These are phyloP conservation scores for Datnioides undecimradiatus DNA, from an alignment of 2,113 vertebrate species.

Conservation along the genomic window DNA sequence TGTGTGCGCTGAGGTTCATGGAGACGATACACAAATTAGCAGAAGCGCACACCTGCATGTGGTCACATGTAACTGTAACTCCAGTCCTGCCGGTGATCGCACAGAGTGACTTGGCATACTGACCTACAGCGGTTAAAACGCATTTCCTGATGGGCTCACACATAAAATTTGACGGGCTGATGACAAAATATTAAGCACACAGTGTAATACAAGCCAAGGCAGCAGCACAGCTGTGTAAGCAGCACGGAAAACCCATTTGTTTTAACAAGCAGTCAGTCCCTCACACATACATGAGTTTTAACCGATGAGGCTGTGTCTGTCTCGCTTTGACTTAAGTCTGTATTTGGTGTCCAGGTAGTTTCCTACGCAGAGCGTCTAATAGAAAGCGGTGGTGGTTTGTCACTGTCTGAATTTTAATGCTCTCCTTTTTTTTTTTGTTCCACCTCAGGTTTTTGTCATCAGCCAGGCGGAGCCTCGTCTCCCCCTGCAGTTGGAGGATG, in stretches of 20 bases:
- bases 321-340: conserved; percentile 26
- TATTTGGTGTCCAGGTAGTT: conserved; percentile 42
- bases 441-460: conserved; percentile 94
- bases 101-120: no score
- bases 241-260: background rate
- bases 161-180: no score
- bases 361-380: conserved; percentile 17
- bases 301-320: background rate
- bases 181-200: no score
- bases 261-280: background rate
- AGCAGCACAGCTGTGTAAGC: background rate
- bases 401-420: conserved; percentile 14
- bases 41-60: no score
- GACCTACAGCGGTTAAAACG: no score
- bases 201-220: background rate
- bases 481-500: conserved; percentile 96
- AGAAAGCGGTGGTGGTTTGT: conserved; percentile 15
- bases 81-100: no score
- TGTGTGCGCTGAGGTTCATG: no score
- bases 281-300: background rate
- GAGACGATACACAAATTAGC: no score
- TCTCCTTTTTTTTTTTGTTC: background rate
- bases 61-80: no score
- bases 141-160: no score
- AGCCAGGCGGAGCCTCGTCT: conserved; percentile 94